A percentile compares a stretch with the other conserved stretches of the same genome.
Evolutionary conservation across 1,140 invertebrate genomes (phyloP).

Genomic region (Tetramorium simillimum): DNA sequence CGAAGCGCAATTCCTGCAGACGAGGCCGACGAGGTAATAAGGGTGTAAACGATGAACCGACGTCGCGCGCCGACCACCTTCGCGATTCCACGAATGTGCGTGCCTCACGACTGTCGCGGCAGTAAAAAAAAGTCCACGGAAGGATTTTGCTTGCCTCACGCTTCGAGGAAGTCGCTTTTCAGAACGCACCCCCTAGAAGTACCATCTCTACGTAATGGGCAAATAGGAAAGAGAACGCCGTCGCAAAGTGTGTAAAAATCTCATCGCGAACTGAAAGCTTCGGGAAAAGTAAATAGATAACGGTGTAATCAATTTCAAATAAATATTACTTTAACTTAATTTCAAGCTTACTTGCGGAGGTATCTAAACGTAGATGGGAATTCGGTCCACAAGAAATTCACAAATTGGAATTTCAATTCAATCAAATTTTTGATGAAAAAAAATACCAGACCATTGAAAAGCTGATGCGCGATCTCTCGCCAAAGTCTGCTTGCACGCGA

Average conservation of each 20-base stretch:
- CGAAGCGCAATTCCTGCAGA: conserved; percentile 33
- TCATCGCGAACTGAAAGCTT: not conserved
- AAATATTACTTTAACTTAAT: not conserved
- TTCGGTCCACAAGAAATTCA: not conserved
- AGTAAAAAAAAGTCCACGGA: conserved; percentile 29
- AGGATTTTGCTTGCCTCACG: conserved; percentile 1
- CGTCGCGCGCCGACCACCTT: conserved; percentile 18
- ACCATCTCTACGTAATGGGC: not conserved
- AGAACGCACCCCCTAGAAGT: not conserved
- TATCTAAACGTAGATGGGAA: not conserved
- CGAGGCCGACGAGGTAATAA: conserved; percentile 45
- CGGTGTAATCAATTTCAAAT: not conserved
- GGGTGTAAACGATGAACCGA: conserved; percentile 52
- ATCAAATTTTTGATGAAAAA: not conserved
- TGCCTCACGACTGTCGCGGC: conserved; percentile 8
- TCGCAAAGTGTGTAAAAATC: conserved; percentile 1
- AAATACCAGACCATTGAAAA: not conserved
- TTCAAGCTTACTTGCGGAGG: not conserved
- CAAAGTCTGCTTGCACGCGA: not conserved
- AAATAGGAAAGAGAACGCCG: conserved; percentile 1
- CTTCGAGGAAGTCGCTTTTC: conserved; percentile 5
- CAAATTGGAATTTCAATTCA: not conserved
- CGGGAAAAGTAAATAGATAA: not conserved
- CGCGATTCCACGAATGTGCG: conserved; percentile 34
- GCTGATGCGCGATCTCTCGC: not conserved